Evolutionary conservation across 2,797 vertebrate species (phyloP), one percentile per base, ranked within the genome.

Genomic region (Philypnodon macrostomus): DNA sequence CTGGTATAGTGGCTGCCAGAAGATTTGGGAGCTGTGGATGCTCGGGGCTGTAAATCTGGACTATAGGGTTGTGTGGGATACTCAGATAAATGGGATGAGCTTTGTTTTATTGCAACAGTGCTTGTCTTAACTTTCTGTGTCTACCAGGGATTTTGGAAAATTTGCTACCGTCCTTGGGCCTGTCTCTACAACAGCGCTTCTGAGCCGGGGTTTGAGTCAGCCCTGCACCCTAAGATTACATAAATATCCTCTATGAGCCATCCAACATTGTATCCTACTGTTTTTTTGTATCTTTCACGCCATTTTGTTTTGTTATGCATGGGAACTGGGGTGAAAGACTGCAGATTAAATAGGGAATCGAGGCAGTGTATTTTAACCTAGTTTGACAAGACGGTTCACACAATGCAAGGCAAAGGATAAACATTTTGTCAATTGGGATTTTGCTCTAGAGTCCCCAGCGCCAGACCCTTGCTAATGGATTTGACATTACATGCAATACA

Each of bases 71-170:
- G 84, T 83, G 85, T 87, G 85, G 87, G 85, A 84, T 84, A 82
- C 73, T 70, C 81, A 83, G 83, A 89, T 87, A 87, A 89, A 90
- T 85, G 81, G 78, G 72, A 67, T 74, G 73, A 73, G 68, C 77
- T 81, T 83, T 87, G 79, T 90, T 90, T 90, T 80, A 88, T 73
- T 70, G 84, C 79, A 53, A 70, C 67, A 75, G 54, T 77, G 77
- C 79, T 85, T 83, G 85, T 88, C 83, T 89, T 85, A 83, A 89
- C 84, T 81, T 88, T 83, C 70, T 74, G 80, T 66, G 63, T 84
- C 77, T 77, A 85, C 77, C 45, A 75, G 73, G 80, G 79, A 87
- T 85, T 85, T 86, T 53, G 70, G 75, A 80, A 80, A 75, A 84
- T 80, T 44, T 80, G 82, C 77, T 63, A 70, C 83, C 83, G 76